Base-by-base conservation (phyloP, 2,797 vertebrate genomes). In the Sebastes aleutianus region DNA sequence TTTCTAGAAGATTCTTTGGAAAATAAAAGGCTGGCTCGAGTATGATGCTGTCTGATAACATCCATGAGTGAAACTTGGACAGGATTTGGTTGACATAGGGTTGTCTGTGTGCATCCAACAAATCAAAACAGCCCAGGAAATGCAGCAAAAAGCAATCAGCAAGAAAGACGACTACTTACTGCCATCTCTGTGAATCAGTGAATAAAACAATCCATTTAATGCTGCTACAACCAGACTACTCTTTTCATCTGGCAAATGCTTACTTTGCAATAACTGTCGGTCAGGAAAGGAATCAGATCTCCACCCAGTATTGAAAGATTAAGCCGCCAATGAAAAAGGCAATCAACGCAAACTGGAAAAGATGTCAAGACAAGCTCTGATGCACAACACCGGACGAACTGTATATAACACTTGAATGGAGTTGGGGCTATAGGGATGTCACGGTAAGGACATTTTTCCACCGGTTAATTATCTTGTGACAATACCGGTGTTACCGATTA, bases 171-270 rank as follows among this genome's bases (percentile, higher is more conserved):
- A 16, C 20, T 6, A 73, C 70, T 72, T 76, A 58, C 54, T 62
- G 54, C 59, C 74, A 53, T 18, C 63, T 79, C 74, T 73, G 68
- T 65, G 59, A 86, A 50, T 73, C 68, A 78, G 24, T 58, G 24
- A 53, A 69, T 36, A 68, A 81, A 87, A 71, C 54, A 78, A 82
- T 83, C 61, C n/a, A 64, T 79, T 83, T 65, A 50, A 79, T 39
- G 29, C 61, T 53, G 61, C 53, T 50, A 36, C 14, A 43, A 43
- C 56, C 34, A 70, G n/a, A 62, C 29, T 47, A 29, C 20, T 57
- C 20, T 36, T 74, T 75, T 50, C 34, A 86, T 78, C 56, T 70
- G 58, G 27, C n/a, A 70, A 80, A 78, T 74, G 43, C 16, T 77
- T n/a, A 77, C 36, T 13, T 31, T 62, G 50, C 72, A 57, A 16